Evolutionary conservation across 1,140 invertebrate genomes (phyloP), one percentile per base, ranked within the genome.

Genomic region (Limonius californicus): DNA sequence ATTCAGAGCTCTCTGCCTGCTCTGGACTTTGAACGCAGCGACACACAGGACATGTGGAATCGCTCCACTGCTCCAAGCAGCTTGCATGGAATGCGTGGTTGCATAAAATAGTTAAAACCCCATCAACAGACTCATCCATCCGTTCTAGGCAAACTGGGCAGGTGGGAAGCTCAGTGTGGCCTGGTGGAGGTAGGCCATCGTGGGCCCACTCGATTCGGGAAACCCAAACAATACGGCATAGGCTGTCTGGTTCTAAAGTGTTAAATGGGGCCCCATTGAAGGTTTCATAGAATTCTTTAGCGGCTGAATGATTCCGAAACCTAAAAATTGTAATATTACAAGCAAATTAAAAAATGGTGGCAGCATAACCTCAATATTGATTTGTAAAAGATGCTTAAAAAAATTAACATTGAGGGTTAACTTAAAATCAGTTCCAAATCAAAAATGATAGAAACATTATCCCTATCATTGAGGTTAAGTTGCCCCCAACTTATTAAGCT

Each of bases 91-190:
- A 99, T 0, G 95, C 90, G 80, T 99, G 98, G 80, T 99, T 98
- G 75, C 98, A 99, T 27, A 99, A 82, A 72, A 99, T 97, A 3
- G 96, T 99, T 57, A 99, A 81, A 65, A 99, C 90, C 1, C 96
- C 95, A 78, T 99, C 96, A 0, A 98, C 92, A 64, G 92, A 95
- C 79, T 99, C 96, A 79, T 99, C 96, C 95, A 95, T 98, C 69
- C 95, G 85, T 78, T 99, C 97, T 74, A 84, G 65, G 76, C 96
- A 98, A 14, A 98, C 95, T 6, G 97, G 92, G 80, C 98, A 99
- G 2, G 91, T 97, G n/a, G 97, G 97, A 57, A 99, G 80, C 79
- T 99, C 98, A 0, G 94, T 96, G 68, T 95, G 88, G 0, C 89
- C 86, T n/a, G 82, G 77, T 0, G 88, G 83, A 0, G 84, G 78